These are phyloP conservation scores for Cactoblastis cactorum DNA, from an alignment of 2,888 invertebrate genomes.

Conservation along the genomic window DNA sequence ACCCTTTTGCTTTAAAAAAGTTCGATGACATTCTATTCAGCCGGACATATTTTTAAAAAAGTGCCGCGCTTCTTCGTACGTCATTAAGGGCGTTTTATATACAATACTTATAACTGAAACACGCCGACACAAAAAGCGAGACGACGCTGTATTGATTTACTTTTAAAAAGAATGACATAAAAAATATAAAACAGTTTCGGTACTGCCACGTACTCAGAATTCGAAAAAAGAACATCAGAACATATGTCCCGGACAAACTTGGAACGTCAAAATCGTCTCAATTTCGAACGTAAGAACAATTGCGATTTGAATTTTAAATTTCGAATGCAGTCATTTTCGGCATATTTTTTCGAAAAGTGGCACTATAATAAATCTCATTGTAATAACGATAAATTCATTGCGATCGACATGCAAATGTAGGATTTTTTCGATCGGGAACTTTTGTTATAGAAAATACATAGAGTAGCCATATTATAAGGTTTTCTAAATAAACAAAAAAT, in stretches of 20 bases:
- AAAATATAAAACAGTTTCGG: slow-evolving; percentile 34
- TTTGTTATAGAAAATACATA: slow-evolving; percentile 43
- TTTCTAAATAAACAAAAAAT: too few relatives aligned
- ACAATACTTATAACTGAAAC: slow-evolving; percentile 52
- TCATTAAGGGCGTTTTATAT: slow-evolving; percentile 62
- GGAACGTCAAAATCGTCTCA: slow-evolving; percentile 76
- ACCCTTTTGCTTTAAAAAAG: slow-evolving; percentile 22
- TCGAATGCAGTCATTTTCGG: slow-evolving; percentile 65
- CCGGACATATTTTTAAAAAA: slow-evolving; percentile 27
- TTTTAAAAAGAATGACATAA: slow-evolving; percentile 34
- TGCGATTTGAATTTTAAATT: slow-evolving; percentile 75
- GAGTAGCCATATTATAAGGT: slow-evolving; percentile 41
- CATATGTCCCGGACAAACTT: slow-evolving; percentile 60
- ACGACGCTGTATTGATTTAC: slow-evolving; percentile 63
- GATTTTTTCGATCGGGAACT: slow-evolving; percentile 67
- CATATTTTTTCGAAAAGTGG: slow-evolving; percentile 68
- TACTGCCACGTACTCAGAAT: slow-evolving; percentile 16
- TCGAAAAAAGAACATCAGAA: slow-evolving; percentile 35
- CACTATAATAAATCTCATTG: slow-evolving; percentile 68
- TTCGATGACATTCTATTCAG: slow-evolving; percentile 20
- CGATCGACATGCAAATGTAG: slow-evolving; percentile 77
- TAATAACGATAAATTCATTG: slow-evolving; percentile 80
- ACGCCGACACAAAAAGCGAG: slow-evolving; percentile 50
- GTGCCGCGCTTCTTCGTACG: slow-evolving; percentile 38
- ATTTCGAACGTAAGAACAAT: slow-evolving; percentile 72